phyloP scores from a whole-genome alignment of 1,140 invertebrate species.

The Leptinotarsa lineolata region DNA sequence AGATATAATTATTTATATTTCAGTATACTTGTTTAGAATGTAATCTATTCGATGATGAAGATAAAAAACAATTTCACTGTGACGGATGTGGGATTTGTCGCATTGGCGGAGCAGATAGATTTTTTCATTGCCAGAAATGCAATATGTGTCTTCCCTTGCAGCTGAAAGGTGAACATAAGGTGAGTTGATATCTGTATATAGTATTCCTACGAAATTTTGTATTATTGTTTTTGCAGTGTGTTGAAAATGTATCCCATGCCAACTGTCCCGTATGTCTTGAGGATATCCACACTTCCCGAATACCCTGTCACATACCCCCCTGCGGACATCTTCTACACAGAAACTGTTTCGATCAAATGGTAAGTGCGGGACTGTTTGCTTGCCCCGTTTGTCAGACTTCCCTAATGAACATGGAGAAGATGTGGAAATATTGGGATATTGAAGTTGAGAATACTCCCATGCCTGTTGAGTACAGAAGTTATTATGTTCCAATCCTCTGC shows the following conservation, averaged over 20 bases:
- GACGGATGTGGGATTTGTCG: conserved; percentile 86
- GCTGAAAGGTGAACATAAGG: conserved; percentile 79
- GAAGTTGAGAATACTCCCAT: conserved; percentile 80
- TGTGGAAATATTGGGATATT: conserved; percentile 81
- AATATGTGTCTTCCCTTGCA: conserved; percentile 84
- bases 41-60: conserved; percentile 87
- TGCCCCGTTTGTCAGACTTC: conserved; percentile 87
- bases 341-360: conserved; percentile 78
- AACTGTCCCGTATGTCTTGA: conserved; percentile 88
- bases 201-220: neutral
- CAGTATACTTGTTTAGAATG: conserved; percentile 86
- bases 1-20: conserved; percentile 38
- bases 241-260: conserved; percentile 82
- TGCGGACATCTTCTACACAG: conserved; percentile 85
- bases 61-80: conserved; percentile 88
- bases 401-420: conserved; percentile 79
- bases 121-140: conserved; percentile 85
- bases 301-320: conserved; percentile 82
- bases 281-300: conserved; percentile 86
- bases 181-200: conserved; percentile 53
- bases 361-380: conserved; percentile 78
- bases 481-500: conserved; percentile 79
- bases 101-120: conserved; percentile 81
- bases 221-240: conserved; percentile 66
- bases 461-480: conserved; percentile 79